Base-by-base conservation (phyloP, 2,797 vertebrate species). In the Melanotaenia parkinsoni region DNA sequence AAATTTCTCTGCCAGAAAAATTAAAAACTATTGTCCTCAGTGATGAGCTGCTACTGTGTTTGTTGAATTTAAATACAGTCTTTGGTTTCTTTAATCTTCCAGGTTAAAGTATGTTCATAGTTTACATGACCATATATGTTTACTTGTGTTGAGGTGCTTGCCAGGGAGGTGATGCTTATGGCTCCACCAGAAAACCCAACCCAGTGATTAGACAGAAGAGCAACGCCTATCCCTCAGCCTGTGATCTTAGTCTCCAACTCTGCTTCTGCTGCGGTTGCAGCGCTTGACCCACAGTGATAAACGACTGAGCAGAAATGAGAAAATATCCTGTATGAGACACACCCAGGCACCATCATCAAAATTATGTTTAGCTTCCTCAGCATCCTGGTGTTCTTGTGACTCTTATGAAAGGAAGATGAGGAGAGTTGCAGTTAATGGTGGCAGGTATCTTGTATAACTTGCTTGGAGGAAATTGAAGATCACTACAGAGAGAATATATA, bases 391-490 rank as follows among this genome's bases (percentile, higher is more conserved):
- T 67, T 50, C 0, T n/a, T 26, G 8, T 50, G 51, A 8, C 38
- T 35, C 33, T 77, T 50, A 2, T 14, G 2, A 10, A 24, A 30
- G 0, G 22, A 4, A 33, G 86, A 88, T 86, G 84, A 81, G 64
- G n/a, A 45, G 50, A 28, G 16, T 43, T 18, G 38, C 13, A 40
- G 38, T 40, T 40, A 43, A 5, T 43, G 40, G 6, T 4, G 43
- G 18, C 16, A 18, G 6, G 18, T 30, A 2, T 12, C 26, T 37
- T 72, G 40, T 24, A 35, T 61, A 76, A 69, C 58, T 81, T 47
- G 40, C 58, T 65, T 32, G 40, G 60, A 87, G 88, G 84, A 88
- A 91, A 91, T 88, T 3, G 81, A 86, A 82, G 75, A 77, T 86
- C 35, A 77, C 65, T 54, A 61, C 45, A 47, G 57, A 58, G 58